These are phyloP conservation scores for Tuberolachnus salignus DNA, from an alignment of 2,888 invertebrate genomes.

Conservation along the genomic window DNA sequence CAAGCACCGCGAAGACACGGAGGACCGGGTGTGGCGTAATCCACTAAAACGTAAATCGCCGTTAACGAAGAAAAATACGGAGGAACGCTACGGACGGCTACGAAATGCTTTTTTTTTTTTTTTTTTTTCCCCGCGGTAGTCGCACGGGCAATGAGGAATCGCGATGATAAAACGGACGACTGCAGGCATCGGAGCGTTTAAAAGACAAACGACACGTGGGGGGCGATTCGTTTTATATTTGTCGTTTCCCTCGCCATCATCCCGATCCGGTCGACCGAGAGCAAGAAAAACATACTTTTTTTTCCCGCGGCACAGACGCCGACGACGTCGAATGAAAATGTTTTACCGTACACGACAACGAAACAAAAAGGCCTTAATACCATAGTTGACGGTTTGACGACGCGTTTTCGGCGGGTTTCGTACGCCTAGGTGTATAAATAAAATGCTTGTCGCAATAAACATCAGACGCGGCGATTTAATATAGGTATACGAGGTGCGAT, in stretches of 20 bases:
- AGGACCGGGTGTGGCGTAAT: conserved; percentile 1
- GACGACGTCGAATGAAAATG: not conserved
- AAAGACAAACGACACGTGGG: conserved; percentile 54
- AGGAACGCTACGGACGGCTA: too few relatives aligned
- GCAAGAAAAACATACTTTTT: not conserved
- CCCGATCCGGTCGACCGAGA: not conserved
- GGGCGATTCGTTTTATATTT: conserved; percentile 42
- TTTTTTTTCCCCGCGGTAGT: not conserved
- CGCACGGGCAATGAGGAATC: not conserved
- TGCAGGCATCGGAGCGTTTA: conserved; percentile 43
- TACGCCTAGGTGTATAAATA: too few relatives aligned
- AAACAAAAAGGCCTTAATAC: too few relatives aligned
- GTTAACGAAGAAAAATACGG: conserved; percentile 32
- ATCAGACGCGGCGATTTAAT: too few relatives aligned
- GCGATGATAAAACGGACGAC: conserved; percentile 46
- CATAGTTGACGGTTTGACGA: too few relatives aligned
- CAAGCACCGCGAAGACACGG: conserved; percentile 1
- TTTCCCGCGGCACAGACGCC: too few relatives aligned
- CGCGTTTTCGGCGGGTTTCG: too few relatives aligned
- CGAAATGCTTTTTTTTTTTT: not conserved
- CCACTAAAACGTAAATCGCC: conserved; percentile 35
- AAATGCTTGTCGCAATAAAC: too few relatives aligned
- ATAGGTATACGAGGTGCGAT: too few relatives aligned
- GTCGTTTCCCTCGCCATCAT: not conserved
- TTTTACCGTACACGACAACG: not conserved